Base-by-base conservation (phyloP, 2,113 vertebrate species). In the Ammodytes marinus region DNA sequence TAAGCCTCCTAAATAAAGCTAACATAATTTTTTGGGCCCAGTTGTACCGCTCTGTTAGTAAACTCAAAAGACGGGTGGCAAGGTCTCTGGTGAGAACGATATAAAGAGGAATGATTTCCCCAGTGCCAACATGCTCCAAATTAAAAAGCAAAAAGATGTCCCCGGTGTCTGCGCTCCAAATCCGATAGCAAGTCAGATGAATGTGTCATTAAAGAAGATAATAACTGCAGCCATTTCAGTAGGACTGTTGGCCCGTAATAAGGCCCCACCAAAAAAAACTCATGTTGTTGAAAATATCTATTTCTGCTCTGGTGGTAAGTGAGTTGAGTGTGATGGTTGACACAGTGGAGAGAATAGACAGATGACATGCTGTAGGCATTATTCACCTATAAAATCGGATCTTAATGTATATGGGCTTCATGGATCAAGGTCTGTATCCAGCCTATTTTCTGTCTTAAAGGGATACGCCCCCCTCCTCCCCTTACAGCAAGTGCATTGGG, bases 111-210 rank as follows among this genome's bases (percentile, higher is more conserved):
- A 82, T 94, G 87, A 94, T 95, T 94, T 95, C 94, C 93, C 93
- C 84, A 83, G 93, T 90, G 92, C 81, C 92, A 93, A 93, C 86
- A 90, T 90, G 92, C 88, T 94, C 92, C 93, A 95, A 95, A 95
- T 95, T 94, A 88, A 91, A 88, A 91, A 83, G 83, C 86, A 89
- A 93, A 93, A 93, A 77, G 61, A 83, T 64, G 77, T 95, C 93
- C 89, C 93, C 69, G 11, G 88, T 83, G 93, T 88, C 79, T 90
- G 73, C 19, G 86, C 81, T 91, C 91, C 83, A 89, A 92, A 92
- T 94, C 78, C 86, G 88, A 93, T 80, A 73, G 76, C 69, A 58
- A 87, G 87, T 79, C 83, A 89, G 88, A 91, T 83, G 82, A 86
- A 92, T 93, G 93, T 93, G 84, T 92, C 80, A 93, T 91, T 91